Evolutionary conservation across 2,113 vertebrate species (phyloP), one percentile per base, ranked within the genome.

Genomic region (Zootoca vivipara): DNA sequence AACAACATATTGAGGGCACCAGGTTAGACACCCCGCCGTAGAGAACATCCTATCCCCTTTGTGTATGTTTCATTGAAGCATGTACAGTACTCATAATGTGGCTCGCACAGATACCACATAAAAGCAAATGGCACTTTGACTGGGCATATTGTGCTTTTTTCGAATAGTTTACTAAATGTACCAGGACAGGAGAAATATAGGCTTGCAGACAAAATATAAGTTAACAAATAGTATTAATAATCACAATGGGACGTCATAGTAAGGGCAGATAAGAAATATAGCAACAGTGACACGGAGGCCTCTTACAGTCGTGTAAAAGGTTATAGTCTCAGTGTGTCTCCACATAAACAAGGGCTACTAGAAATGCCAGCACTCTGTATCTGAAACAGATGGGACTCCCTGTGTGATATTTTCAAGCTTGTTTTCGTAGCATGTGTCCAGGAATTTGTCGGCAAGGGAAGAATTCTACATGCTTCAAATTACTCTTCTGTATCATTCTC

Each of bases 401-500:
- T 82, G 87, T 35, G 73, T 24, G 20, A 12, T 38, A 12, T 67
- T 88, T 90, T 35, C 26, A 83, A 28, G 16, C 18, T 89, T 84
- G 83, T 6, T 80, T 91, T 78, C 2, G 28, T 52, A 52, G 80
- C 46, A 40, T 84, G 73, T 85, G 85, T 75, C 80, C 1, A 90
- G 73, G 3, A 22, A n/a, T 70, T 92, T 87, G 38, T 73, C 26
- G 1, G 33, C 3, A 69, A 30, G 0, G 52, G 3, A 74, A 82
- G 4, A 89, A 62, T 73, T 79, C 56, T 84, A 73, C 33, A 89
- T 85, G 5, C 0, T 0, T 38, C 70, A 89, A 56, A 56, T 94
- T 91, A 83, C 62, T 90, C 83, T 40, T 74, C 79, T 89, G 28
- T 62, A 30, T 56, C 26, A 28, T 67, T 80, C 56, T 69, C 67